These are phyloP conservation scores for Orgyia antiqua DNA, from an alignment of 2,888 invertebrate genomes.

Conservation along the genomic window DNA sequence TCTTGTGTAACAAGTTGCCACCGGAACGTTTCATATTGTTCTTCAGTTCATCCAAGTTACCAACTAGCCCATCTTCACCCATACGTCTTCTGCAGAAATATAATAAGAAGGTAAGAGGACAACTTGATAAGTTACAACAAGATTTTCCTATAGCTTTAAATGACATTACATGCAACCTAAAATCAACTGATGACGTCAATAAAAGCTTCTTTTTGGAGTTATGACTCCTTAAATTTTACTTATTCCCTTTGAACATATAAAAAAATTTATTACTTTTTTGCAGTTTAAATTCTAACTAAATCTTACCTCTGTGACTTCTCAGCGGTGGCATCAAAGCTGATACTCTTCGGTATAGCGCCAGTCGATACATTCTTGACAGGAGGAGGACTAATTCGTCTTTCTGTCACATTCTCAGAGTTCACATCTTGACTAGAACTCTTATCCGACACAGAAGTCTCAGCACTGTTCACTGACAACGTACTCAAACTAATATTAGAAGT, in stretches of 20 bases:
- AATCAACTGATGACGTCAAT: too few relatives aligned
- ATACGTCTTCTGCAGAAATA: slow-evolving; percentile 42
- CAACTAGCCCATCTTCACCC: slow-evolving; percentile 55
- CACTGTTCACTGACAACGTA: slow-evolving; percentile 65
- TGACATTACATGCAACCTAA: too few relatives aligned
- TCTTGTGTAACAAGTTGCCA: slow-evolving; percentile 66
- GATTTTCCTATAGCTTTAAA: too few relatives aligned
- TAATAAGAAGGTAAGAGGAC: background rate
- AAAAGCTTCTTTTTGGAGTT: background rate
- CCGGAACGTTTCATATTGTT: slow-evolving; percentile 72
- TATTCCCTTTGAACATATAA: too few relatives aligned
- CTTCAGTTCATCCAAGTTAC: slow-evolving; percentile 66
- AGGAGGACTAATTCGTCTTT: slow-evolving; percentile 61
- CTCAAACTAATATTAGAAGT: slow-evolving; percentile 59
- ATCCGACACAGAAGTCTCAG: slow-evolving; percentile 63
- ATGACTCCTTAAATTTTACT: too few relatives aligned
- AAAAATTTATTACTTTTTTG: too few relatives aligned
- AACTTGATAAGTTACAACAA: too few relatives aligned
- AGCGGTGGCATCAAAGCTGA: slow-evolving; percentile 93
- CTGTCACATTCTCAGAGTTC: slow-evolving; percentile 66
- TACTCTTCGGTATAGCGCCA: slow-evolving; percentile 94
- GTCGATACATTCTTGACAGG: slow-evolving; percentile 76
- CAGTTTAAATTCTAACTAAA: background rate
- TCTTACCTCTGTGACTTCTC: slow-evolving; percentile 84
- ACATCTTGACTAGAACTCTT: slow-evolving; percentile 72